Conservation (phyloP, 2,797 vertebrate species). For the Pseudocheirus occidentalis region DNA sequence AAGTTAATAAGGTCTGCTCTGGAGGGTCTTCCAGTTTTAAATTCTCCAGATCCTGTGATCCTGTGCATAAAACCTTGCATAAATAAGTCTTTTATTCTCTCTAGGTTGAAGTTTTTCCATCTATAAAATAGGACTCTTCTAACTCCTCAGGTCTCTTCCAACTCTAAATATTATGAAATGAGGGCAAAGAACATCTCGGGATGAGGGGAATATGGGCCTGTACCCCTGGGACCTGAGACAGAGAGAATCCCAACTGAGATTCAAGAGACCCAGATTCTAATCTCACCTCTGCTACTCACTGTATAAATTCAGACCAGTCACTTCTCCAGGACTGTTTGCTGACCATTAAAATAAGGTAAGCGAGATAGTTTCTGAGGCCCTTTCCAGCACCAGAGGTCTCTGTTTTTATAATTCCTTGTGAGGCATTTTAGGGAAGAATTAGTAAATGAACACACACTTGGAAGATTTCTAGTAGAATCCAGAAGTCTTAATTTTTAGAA, state of each 20-base stretch:
- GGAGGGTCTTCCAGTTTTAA: not conserved
- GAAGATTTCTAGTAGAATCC: not conserved
- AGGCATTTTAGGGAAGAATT: not conserved
- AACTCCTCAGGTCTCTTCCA: not conserved
- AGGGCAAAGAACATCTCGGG: not conserved
- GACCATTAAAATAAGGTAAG: not conserved
- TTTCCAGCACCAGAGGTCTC: not conserved
- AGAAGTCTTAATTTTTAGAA: not conserved
- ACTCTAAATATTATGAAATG: not conserved
- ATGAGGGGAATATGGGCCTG: not conserved
- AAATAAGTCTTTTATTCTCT: not conserved
- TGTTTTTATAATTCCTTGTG: not conserved
- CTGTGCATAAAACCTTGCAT: not conserved
- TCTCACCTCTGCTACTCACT: not conserved
- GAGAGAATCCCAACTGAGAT: not conserved
- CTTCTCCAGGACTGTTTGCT: not conserved
- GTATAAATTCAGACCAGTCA: not conserved
- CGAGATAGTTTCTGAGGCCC: not conserved
- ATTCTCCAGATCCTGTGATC: not conserved
- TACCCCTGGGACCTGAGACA: not conserved
- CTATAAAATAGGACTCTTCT: no score
- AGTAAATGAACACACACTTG: no score
- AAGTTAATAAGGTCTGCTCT: not conserved
- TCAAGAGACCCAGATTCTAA: not conserved
- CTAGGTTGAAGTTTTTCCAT: not conserved